A percentile compares a stretch with the other conserved stretches of the same genome.
Evolutionary conservation across 2,797 vertebrate species (phyloP).

Genomic region (Brachyrhaphis roseni): DNA sequence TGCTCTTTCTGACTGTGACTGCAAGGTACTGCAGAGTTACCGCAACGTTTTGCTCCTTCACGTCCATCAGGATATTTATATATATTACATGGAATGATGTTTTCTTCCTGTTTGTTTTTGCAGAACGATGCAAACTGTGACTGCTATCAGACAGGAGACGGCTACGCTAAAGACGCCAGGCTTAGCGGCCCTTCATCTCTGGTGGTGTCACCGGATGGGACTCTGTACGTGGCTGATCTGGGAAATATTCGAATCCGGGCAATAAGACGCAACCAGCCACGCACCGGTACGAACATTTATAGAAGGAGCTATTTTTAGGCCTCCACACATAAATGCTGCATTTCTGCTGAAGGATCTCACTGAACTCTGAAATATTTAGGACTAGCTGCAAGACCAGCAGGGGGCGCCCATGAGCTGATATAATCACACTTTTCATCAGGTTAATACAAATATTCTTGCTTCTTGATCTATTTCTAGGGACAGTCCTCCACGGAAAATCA

Average conservation of each 20-base stretch:
- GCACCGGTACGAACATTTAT: conserved; percentile 55
- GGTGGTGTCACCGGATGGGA: conserved; percentile 94
- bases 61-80: neutral
- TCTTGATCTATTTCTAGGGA: neutral
- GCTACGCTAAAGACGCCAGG: conserved; percentile 95
- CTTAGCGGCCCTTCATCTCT: conserved; percentile 95
- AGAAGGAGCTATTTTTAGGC: neutral
- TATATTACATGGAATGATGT: neutral
- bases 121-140: conserved; percentile 97
- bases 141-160: conserved; percentile 95
- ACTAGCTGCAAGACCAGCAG: neutral
- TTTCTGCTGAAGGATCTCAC: neutral
- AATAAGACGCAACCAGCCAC: conserved; percentile 89
- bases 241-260: conserved; percentile 97
- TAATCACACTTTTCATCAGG: neutral
- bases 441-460: neutral
- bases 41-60: neutral
- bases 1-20: conserved; percentile 93
- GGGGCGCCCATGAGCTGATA: neutral
- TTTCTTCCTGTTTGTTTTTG: conserved; percentile 7
- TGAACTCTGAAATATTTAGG: conserved; percentile 4
- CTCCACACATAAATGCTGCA: neutral
- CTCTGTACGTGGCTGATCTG: conserved; percentile 93
- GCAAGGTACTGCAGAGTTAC: conserved; percentile 82
- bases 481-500: neutral